A percentile compares a stretch with the other conserved stretches of the same genome.
Conservation (phyloP, 2,113 vertebrate species). For the Dicentrarchus labrax region DNA sequence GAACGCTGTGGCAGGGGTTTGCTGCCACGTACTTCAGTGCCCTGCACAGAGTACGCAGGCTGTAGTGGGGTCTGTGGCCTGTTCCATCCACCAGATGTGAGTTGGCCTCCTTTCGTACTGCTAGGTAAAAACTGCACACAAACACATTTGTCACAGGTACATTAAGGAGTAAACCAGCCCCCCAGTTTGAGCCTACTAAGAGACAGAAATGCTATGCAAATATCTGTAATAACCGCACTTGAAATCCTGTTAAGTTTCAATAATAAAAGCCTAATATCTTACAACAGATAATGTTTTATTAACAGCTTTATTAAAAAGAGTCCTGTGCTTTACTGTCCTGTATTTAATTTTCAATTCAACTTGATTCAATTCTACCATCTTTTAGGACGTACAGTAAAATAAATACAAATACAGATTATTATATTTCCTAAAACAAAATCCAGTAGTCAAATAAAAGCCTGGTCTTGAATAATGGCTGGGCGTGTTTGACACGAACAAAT, state of each 20-base stretch:
- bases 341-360: neutral
- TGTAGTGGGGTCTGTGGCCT: conserved; percentile 95
- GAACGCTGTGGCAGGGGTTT: conserved; percentile 90
- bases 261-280: neutral
- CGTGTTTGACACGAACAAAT: no score
- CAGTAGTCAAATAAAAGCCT: no score
- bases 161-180: neutral
- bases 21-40: conserved; percentile 90
- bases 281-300: neutral
- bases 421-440: no score
- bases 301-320: neutral
- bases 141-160: neutral
- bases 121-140: conserved; percentile 90
- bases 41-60: conserved; percentile 94
- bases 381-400: neutral
- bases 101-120: conserved; percentile 88
- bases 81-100: conserved; percentile 91
- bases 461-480: no score
- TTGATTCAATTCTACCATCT: neutral
- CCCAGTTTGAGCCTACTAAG: neutral
- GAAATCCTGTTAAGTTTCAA: neutral
- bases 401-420: neutral
- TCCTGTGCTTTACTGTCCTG: no score
- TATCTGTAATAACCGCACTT: neutral
- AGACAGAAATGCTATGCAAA: neutral